Percentiles rank a stretch among this genome's conserved stretches.
These are phyloP conservation scores for Phocides pigmalion DNA, from an alignment of 1,140 invertebrate species.

Conservation along the genomic window DNA sequence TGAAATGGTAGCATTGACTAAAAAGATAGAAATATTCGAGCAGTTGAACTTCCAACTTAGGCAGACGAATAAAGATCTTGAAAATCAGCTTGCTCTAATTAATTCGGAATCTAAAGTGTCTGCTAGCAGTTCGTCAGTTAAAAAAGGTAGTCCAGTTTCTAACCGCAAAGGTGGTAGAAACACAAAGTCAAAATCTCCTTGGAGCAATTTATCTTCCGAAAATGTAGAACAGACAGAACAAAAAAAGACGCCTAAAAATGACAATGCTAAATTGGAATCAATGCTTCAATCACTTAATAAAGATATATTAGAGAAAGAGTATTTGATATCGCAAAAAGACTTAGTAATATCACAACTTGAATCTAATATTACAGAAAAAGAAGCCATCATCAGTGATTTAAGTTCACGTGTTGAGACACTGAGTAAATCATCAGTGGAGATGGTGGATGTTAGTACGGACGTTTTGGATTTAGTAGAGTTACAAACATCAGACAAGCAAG, in stretches of 20 bases:
- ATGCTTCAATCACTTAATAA: conserved; percentile 78
- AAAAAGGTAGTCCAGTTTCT: conserved; percentile 66
- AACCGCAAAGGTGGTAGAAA: conserved; percentile 68
- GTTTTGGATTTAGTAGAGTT: conserved; percentile 40
- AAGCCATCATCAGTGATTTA: conserved; percentile 51
- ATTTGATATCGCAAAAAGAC: conserved; percentile 71
- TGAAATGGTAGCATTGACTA: conserved; percentile 75
- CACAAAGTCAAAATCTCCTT: conserved; percentile 71
- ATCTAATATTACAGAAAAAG: conserved; percentile 48
- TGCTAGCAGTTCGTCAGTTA: conserved; percentile 47
- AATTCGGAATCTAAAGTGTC: conserved; percentile 54
- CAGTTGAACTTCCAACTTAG: conserved; percentile 83
- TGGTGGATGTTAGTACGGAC: conserved; percentile 48
- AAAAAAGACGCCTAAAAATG: conserved; percentile 62
- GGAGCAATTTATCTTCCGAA: conserved; percentile 71
- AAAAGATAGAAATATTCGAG: conserved; percentile 81
- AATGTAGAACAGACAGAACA: conserved; percentile 64
- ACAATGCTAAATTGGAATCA: conserved; percentile 63
- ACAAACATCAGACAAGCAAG: conserved; percentile 5
- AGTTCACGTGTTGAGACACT: conserved; percentile 36
- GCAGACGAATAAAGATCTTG: conserved; percentile 83
- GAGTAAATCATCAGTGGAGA: conserved; percentile 35
- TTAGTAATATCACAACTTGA: conserved; percentile 56
- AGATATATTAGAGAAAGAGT: conserved; percentile 80
- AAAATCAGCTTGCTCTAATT: conserved; percentile 79